Percentiles rank a stretch among this genome's conserved stretches.
Conservation (phyloP, 1,140 invertebrate species). For the honey bee (Apis mellifera) region DNA sequence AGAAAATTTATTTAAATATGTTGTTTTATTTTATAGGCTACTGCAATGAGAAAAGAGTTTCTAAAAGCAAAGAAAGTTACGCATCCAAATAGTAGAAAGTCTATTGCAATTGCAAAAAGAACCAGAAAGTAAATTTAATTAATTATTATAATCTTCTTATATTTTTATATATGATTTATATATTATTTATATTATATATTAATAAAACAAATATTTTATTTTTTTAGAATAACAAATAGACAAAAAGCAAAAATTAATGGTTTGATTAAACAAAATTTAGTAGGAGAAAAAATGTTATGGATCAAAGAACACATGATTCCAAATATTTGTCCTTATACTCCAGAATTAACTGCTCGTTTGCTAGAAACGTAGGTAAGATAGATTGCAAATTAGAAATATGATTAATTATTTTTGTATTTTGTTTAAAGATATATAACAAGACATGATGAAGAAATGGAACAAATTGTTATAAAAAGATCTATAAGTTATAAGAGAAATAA, state of each 20-base stretch:
- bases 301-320: slow-evolving; percentile 84
- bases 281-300: slow-evolving; percentile 88
- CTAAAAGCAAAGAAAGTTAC: slow-evolving; percentile 83
- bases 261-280: slow-evolving; percentile 86
- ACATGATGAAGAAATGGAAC: slow-evolving; percentile 89
- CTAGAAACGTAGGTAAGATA: slow-evolving; percentile 81
- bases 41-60: slow-evolving; percentile 77
- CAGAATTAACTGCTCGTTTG: slow-evolving; percentile 83
- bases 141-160: not conserved
- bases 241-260: slow-evolving; percentile 85
- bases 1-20: not conserved
- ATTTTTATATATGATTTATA: slow-evolving; percentile 14
- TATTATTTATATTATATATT: not conserved
- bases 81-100: slow-evolving; percentile 90
- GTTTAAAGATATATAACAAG: slow-evolving; percentile 82
- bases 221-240: slow-evolving; percentile 82
- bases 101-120: slow-evolving; percentile 85
- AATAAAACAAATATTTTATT: slow-evolving; percentile 1
- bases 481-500: slow-evolving; percentile 86
- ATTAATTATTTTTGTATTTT: not conserved
- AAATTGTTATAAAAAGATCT: slow-evolving; percentile 88
- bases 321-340: slow-evolving; percentile 81
- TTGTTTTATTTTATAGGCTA: slow-evolving; percentile 53
- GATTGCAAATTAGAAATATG: fast-evolving
- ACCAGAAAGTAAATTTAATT: slow-evolving; percentile 81